These are phyloP conservation scores for Lycocerus yunnanus DNA, from an alignment of 2,888 invertebrate species.

Conservation along the genomic window DNA sequence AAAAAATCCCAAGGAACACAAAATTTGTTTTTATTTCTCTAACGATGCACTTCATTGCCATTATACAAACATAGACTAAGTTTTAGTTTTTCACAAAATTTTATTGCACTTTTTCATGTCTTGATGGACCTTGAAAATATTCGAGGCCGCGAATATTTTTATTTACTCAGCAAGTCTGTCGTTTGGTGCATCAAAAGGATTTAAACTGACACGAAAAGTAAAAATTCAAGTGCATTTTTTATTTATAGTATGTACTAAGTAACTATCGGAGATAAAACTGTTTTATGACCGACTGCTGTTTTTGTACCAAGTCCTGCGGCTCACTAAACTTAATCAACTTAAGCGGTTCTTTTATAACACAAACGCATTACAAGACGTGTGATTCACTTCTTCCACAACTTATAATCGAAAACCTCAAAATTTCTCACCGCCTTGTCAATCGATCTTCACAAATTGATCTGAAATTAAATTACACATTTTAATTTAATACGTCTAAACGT, in stretches of 20 bases:
- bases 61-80: slow-evolving; percentile 18
- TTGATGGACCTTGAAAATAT: not conserved
- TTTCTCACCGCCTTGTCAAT: not conserved
- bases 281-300: slow-evolving; percentile 16
- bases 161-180: not conserved
- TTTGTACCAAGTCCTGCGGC: slow-evolving; percentile 18
- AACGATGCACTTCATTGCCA: slow-evolving; percentile 23
- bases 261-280: slow-evolving; percentile 13
- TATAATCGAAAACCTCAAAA: not conserved
- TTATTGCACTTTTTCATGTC: not conserved
- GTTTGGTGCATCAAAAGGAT: not conserved
- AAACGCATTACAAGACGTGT: not conserved
- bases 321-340: slow-evolving; percentile 15
- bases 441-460: not conserved
- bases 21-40: slow-evolving; percentile 16
- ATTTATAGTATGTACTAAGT: slow-evolving; percentile 18
- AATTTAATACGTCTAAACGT: not conserved
- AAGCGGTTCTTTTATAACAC: slow-evolving; percentile 19
- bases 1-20: slow-evolving; percentile 19
- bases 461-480: not conserved
- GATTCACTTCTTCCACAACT: not conserved
- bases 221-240: slow-evolving; percentile 22
- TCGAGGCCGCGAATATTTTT: not conserved
- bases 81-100: not conserved
- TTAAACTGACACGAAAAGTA: slow-evolving; percentile 1